phyloP scores from a whole-genome alignment of 2,888 invertebrate species.

The Melinaea menophilus region DNA sequence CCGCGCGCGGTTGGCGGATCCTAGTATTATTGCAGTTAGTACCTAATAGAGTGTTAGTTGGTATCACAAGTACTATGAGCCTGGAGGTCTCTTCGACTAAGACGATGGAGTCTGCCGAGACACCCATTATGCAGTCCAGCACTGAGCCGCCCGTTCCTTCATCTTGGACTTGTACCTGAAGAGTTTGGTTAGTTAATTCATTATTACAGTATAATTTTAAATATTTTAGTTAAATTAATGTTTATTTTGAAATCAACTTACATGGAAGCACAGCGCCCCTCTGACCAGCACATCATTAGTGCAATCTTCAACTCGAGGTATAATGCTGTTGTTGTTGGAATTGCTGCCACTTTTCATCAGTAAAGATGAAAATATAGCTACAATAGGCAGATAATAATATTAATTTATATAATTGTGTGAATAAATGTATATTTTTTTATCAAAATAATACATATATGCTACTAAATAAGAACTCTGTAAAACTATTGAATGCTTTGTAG shows the following conservation, averaged over 20 bases:
- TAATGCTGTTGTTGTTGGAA: conserved; percentile 83
- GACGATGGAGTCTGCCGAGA: conserved; percentile 92
- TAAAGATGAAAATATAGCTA: conserved; percentile 83
- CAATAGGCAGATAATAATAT: conserved; percentile 43
- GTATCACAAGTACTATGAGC: conserved; percentile 91
- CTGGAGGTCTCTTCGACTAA: conserved; percentile 89
- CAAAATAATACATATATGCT: no score
- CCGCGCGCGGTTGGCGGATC: no score
- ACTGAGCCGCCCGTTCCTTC: conserved; percentile 70
- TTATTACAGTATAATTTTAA: conserved; percentile 1
- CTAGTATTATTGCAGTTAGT: conserved; percentile 19
- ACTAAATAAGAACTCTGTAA: no score
- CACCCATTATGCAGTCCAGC: conserved; percentile 89
- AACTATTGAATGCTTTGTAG: no score
- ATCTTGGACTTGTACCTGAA: conserved; percentile 81
- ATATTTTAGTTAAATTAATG: no score
- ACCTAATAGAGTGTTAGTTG: conserved; percentile 88
- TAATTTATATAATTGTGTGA: no score
- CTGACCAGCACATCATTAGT: conserved; percentile 85
- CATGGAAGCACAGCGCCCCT: conserved; percentile 91
- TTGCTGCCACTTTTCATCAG: conserved; percentile 82
- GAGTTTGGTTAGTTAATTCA: conserved; percentile 1
- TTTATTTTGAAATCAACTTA: conserved; percentile 58
- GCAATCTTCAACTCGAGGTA: conserved; percentile 71
- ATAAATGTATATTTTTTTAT: no score